Evolutionary conservation across 2,888 invertebrate genomes (phyloP).

Genomic region (Tyria jacobaeae): DNA sequence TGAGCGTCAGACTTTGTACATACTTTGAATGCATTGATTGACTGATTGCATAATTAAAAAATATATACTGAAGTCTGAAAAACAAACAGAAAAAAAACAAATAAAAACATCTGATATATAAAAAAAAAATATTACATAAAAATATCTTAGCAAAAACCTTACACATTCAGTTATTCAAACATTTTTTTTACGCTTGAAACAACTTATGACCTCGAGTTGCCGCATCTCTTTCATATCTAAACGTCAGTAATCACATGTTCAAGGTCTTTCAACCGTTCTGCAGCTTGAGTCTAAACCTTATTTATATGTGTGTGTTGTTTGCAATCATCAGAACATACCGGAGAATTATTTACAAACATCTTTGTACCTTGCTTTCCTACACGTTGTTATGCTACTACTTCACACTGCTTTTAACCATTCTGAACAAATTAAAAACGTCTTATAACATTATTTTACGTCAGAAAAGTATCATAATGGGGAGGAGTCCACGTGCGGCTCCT

Average conservation of each 20-base stretch:
- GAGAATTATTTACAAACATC: too few species aligned
- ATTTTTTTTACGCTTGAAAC: neutral
- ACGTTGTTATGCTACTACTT: too few species aligned
- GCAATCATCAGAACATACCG: neutral
- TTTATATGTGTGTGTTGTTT: neutral
- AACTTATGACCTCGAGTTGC: neutral
- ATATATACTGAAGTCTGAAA: too few species aligned
- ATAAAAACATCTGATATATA: neutral
- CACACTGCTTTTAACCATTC: too few species aligned
- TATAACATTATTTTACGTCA: too few species aligned
- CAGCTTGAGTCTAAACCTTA: neutral
- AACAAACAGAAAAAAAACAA: neutral
- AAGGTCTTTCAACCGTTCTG: neutral
- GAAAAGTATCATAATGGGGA: too few species aligned
- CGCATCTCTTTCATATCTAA: slow-evolving; percentile 3
- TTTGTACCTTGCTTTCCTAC: too few species aligned
- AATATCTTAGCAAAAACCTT: neutral
- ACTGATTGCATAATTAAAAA: neutral
- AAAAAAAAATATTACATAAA: neutral
- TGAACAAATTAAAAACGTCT: too few species aligned
- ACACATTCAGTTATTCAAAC: neutral
- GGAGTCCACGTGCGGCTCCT: too few species aligned
- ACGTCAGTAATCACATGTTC: neutral
- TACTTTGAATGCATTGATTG: neutral
- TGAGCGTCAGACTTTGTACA: neutral